Conservation (phyloP, 2,113 vertebrate species). For the Mandrillus leucophaeus region DNA sequence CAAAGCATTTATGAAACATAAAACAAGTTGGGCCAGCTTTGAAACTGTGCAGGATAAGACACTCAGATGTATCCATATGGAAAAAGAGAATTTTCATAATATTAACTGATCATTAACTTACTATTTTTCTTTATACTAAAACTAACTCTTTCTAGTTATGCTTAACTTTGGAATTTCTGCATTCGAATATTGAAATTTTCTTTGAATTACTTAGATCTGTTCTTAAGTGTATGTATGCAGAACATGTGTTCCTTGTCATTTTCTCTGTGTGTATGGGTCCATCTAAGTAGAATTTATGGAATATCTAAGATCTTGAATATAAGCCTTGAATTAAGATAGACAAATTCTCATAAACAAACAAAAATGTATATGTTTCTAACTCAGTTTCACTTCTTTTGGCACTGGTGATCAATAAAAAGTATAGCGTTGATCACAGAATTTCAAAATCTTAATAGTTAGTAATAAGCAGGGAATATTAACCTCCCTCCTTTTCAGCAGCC, state of each 20-base stretch:
- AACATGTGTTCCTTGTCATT: not conserved
- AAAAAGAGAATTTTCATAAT: not conserved
- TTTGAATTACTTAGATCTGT: not conserved
- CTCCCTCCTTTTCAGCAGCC: too few species aligned
- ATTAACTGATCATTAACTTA: not conserved
- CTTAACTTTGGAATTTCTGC: not conserved
- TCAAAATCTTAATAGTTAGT: not conserved
- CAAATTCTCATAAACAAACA: not conserved
- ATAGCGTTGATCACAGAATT: not conserved
- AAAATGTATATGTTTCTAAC: not conserved
- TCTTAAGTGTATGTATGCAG: not conserved
- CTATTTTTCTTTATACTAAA: not conserved
- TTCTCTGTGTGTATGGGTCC: not conserved
- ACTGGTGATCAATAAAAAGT: not conserved
- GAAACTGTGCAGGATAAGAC: not conserved
- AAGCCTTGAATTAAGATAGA: not conserved
- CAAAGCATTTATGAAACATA: constrained; percentile 47
- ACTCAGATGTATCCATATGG: not conserved
- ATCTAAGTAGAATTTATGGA: not conserved
- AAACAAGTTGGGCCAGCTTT: constrained; percentile 22
- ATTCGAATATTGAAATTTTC: not conserved
- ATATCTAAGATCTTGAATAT: not conserved
- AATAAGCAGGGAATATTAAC: not conserved
- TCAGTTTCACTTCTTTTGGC: not conserved
- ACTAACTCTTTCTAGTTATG: not conserved